Percentiles rank a stretch among this genome's conserved stretches.
phyloP scores from a whole-genome alignment of 2,797 vertebrate genomes.

The Coregonus suidteri region DNA sequence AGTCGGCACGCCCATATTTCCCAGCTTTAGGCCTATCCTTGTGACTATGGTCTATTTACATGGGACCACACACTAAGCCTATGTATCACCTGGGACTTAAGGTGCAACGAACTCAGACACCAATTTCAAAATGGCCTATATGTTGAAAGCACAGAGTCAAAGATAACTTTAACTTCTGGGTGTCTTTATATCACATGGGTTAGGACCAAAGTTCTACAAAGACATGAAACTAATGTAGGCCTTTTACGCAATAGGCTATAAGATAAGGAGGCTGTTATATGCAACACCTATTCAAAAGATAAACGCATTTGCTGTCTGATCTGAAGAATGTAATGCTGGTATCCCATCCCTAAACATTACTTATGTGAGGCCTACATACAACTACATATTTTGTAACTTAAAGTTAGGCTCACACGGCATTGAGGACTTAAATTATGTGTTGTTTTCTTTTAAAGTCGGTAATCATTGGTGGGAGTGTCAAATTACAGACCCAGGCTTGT shows the following conservation, averaged over 20 bases:
- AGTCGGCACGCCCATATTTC: background rate
- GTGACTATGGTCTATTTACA: background rate
- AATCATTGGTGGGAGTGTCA: too few species aligned
- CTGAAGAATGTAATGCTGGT: too few species aligned
- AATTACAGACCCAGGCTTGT: too few species aligned
- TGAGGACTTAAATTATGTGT: background rate
- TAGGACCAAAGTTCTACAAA: slow-evolving; percentile 47
- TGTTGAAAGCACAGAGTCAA: too few species aligned
- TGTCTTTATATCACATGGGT: slow-evolving; percentile 11
- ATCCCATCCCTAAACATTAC: too few species aligned
- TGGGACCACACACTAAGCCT: too few species aligned
- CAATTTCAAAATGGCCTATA: too few species aligned
- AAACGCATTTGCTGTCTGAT: too few species aligned
- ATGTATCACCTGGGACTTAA: too few species aligned
- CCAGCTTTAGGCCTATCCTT: background rate
- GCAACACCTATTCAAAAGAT: background rate
- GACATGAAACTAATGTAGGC: slow-evolving; percentile 8
- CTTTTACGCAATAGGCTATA: background rate
- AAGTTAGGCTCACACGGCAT: background rate
- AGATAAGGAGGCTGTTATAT: slow-evolving; percentile 11
- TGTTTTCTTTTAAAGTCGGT: too few species aligned
- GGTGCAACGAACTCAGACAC: too few species aligned
- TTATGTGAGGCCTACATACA: background rate
- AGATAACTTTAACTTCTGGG: background rate
- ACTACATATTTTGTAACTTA: background rate